Conservation (phyloP, 2,888 invertebrate genomes). For the Antheraea assamensis region DNA sequence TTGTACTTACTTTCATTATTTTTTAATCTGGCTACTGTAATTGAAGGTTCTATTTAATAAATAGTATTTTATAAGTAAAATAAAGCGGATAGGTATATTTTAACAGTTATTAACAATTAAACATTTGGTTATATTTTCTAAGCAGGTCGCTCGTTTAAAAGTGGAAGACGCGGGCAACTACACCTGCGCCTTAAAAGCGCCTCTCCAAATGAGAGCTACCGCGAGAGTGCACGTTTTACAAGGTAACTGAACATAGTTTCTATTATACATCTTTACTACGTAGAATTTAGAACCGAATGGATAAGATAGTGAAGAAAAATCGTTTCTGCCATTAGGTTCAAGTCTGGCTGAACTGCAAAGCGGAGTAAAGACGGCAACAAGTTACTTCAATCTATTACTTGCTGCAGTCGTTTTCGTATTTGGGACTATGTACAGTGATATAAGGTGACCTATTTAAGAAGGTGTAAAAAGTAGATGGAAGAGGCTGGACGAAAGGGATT, state of each 20-base stretch:
- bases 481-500: conserved; percentile 24
- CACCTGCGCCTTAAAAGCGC: conserved; percentile 85
- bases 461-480: conserved; percentile 24
- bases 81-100: too few relatives aligned
- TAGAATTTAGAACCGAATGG: neutral
- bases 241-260: conserved; percentile 66
- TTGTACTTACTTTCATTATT: too few relatives aligned
- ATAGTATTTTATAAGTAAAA: too few relatives aligned
- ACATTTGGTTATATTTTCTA: neutral
- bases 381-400: conserved; percentile 61
- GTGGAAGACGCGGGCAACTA: conserved; percentile 86
- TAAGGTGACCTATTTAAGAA: conserved; percentile 67
- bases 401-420: conserved; percentile 56
- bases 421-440: conserved; percentile 50
- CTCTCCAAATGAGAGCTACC: conserved; percentile 77
- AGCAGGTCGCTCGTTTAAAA: conserved; percentile 84
- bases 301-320: neutral
- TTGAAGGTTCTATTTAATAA: too few relatives aligned
- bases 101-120: too few relatives aligned
- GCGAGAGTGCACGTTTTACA: conserved; percentile 85
- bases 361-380: conserved; percentile 69
- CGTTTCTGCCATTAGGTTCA: conserved; percentile 51
- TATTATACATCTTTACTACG: neutral
- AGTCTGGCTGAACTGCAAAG: conserved; percentile 75
- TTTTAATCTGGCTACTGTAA: too few relatives aligned